Evolutionary conservation across 1,140 invertebrate genomes (phyloP).

Genomic region (Macrosteles quadrilineatus): DNA sequence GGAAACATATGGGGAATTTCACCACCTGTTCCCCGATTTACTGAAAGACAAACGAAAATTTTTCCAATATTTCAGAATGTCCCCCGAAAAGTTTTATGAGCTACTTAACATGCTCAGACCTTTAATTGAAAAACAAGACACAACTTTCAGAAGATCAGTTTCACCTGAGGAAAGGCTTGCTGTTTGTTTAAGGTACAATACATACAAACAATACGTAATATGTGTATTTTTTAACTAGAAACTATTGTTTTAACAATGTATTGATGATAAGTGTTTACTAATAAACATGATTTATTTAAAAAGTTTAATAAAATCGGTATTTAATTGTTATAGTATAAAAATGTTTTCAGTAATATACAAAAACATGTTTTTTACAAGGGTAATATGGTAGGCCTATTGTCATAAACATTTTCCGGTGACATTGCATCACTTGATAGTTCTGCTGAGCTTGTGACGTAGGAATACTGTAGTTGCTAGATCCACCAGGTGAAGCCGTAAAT

Average conservation of each 20-base stretch:
- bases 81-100: too few relatives aligned
- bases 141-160: background rate
- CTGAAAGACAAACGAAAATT: too few relatives aligned
- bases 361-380: background rate
- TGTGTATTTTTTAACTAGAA: background rate
- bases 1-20: too few relatives aligned
- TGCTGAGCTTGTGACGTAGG: too few relatives aligned
- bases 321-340: background rate
- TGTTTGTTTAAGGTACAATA: background rate
- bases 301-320: background rate
- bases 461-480: background rate
- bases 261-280: background rate
- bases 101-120: too few relatives aligned
- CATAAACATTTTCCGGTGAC: too few relatives aligned
- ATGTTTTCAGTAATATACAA: background rate
- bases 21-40: too few relatives aligned
- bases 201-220: background rate
- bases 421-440: too few relatives aligned
- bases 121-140: background rate
- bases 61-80: too few relatives aligned
- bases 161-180: background rate
- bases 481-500: background rate
- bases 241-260: background rate
- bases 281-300: background rate
- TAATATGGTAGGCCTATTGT: too few relatives aligned